Conservation (phyloP, 2,888 invertebrate species). For the Argynnis bischoffii region DNA sequence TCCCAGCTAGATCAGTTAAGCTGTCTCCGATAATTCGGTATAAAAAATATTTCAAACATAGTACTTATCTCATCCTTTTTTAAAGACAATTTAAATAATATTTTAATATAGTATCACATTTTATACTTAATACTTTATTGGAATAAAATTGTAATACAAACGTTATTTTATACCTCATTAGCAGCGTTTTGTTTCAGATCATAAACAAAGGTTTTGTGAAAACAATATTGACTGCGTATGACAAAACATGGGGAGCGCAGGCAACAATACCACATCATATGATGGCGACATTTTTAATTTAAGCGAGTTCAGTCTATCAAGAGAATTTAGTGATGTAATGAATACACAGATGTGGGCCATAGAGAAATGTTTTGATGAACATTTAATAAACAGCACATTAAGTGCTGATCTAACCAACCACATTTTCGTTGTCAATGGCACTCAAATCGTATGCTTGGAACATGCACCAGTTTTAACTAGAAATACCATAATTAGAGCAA, state of each 20-base stretch:
- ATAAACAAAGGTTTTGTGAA: slow-evolving; percentile 24
- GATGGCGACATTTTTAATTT: slow-evolving; percentile 52
- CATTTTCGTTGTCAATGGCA: slow-evolving; percentile 60
- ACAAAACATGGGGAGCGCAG: slow-evolving; percentile 74
- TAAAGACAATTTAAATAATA: no score
- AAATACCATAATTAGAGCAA: slow-evolving; percentile 84
- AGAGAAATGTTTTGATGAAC: slow-evolving; percentile 61
- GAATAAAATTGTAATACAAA: not conserved
- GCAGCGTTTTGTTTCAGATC: slow-evolving; percentile 55
- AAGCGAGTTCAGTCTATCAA: slow-evolving; percentile 53
- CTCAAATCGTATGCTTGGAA: slow-evolving; percentile 73
- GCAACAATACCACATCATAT: slow-evolving; percentile 77
- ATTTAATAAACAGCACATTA: slow-evolving; percentile 56
- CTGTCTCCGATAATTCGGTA: no score
- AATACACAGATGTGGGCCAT: slow-evolving; percentile 56
- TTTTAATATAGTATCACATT: not conserved
- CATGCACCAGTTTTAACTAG: slow-evolving; percentile 87
- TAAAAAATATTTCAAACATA: no score
- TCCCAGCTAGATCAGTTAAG: no score
- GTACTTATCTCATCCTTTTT: no score
- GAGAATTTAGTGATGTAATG: slow-evolving; percentile 51
- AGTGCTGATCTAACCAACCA: slow-evolving; percentile 51
- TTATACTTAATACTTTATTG: not conserved
- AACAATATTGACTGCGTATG: slow-evolving; percentile 57
- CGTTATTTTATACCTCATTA: not conserved